Evolutionary conservation across 2,888 invertebrate species (phyloP).

Genomic region (Heteromyza rotundicornis): DNA sequence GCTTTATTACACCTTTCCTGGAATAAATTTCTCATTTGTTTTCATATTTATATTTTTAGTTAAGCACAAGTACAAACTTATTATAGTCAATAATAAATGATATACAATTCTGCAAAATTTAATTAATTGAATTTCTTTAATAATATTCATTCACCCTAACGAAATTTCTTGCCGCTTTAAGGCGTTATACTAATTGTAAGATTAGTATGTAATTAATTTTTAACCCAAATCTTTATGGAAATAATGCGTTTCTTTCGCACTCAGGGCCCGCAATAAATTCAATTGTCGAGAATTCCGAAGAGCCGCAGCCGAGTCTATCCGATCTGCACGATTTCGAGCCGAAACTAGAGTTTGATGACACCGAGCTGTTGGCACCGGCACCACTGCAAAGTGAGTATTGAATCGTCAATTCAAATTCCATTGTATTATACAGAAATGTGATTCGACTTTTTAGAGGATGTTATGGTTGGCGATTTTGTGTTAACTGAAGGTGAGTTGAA

Average conservation of each 20-base stretch:
- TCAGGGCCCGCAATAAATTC: slow-evolving; percentile 60
- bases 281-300: slow-evolving; percentile 69
- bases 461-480: slow-evolving; percentile 59
- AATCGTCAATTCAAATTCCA: not conserved
- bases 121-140: slow-evolving; percentile 6
- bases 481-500: slow-evolving; percentile 52
- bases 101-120: not conserved
- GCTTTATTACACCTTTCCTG: not conserved
- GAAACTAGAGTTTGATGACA: slow-evolving; percentile 95
- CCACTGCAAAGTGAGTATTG: slow-evolving; percentile 71
- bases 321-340: slow-evolving; percentile 95
- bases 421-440: not conserved
- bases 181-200: slow-evolving; percentile 6
- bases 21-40: not conserved
- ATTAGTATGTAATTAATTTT: not conserved
- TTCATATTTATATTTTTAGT: not conserved
- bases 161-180: slow-evolving; percentile 6
- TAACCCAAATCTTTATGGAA: not conserved
- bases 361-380: slow-evolving; percentile 78
- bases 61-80: not conserved
- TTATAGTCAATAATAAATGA: too few relatives aligned
- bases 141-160: not conserved
- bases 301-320: slow-evolving; percentile 84
- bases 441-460: slow-evolving; percentile 59
- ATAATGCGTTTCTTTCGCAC: not conserved